A percentile compares a stretch with the other conserved stretches of the same genome.
Evolutionary conservation across 2,888 invertebrate genomes (phyloP).

Genomic region (Polydrusus cervinus): DNA sequence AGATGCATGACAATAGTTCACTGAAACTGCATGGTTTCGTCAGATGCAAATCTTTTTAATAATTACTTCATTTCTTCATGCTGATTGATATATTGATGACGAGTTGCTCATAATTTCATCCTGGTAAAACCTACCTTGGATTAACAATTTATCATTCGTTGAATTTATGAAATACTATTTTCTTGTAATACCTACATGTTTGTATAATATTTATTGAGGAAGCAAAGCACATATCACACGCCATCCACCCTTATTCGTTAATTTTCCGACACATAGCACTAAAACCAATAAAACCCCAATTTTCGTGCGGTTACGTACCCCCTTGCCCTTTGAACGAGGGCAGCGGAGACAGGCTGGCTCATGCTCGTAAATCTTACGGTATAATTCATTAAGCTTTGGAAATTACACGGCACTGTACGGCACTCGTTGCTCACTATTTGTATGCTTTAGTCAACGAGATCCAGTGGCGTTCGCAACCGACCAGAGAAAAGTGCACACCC

Average conservation of each 20-base stretch:
- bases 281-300: constrained; percentile 53
- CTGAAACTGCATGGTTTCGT: too few species aligned
- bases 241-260: constrained; percentile 37
- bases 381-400: constrained; percentile 54
- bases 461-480: constrained; percentile 25
- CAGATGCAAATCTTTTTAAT: too few species aligned
- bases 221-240: constrained; percentile 35
- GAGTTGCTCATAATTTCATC: too few species aligned
- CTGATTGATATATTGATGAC: too few species aligned
- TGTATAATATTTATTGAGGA: not conserved
- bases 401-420: constrained; percentile 48
- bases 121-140: too few species aligned
- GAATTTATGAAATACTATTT: too few species aligned
- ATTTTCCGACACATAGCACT: constrained; percentile 50
- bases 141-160: too few species aligned
- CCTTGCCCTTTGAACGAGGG: constrained; percentile 35
- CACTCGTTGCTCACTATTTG: constrained; percentile 52
- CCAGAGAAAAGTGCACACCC: too few species aligned
- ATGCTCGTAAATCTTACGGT: constrained; percentile 48
- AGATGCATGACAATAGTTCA: too few species aligned
- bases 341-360: constrained; percentile 33
- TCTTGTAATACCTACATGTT: too few species aligned
- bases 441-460: constrained; percentile 21
- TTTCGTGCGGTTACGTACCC: constrained; percentile 48
- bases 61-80: too few species aligned